Base-by-base conservation (phyloP, 2,113 vertebrate genomes). In the Aptenodytes forsteri region DNA sequence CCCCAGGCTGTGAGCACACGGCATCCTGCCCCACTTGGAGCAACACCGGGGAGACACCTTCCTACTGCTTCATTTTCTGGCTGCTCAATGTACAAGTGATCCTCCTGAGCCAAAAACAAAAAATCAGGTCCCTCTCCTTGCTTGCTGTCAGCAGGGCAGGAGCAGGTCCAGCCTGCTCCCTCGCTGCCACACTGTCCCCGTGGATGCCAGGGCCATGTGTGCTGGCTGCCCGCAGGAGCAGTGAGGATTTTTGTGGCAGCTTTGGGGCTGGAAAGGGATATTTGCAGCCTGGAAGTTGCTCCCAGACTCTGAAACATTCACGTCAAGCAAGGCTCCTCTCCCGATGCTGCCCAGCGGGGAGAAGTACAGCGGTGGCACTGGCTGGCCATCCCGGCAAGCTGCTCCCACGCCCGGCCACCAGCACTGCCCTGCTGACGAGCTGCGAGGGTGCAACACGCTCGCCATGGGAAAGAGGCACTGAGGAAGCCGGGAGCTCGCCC, bases 11-110 rank as follows among this genome's bases (percentile, higher is more conserved):
- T 0, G 26, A 49, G 64, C 40, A 7, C 2, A 1, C 5, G 2
- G 2, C 46, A 18, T 73, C 75, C 38, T 0, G 0, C 36, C 79
- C 83, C 3, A 1, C 2, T 18, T 11, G 2, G 80, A 84, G 50
- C 54, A 50, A 8, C 65, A 6, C 29, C 18, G 1, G 47, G 40
- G 22, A 65, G 38, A 38, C 3, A 2, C 69, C 27, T 52, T 69
- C 61, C 40, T 13, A 6, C 49, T 32, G 58, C 78, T 59, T 40
- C 20, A 3, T 10, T 13, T 19, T 8, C 90, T 26, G 64, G 7
- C 54, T 38, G 82, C 65, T 46, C 55, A 36, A 1, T 0, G 13
- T 6, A 36, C 38, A n/a, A 65, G 21, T 0, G 25, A 55, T 10
- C 29, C n/a, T 8, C 0, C 0, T 1, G 65, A 89, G 69, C 58